Percentiles rank a stretch among this genome's conserved stretches.
phyloP scores from a whole-genome alignment of 2,797 vertebrate species.

The Catharus ustulatus region DNA sequence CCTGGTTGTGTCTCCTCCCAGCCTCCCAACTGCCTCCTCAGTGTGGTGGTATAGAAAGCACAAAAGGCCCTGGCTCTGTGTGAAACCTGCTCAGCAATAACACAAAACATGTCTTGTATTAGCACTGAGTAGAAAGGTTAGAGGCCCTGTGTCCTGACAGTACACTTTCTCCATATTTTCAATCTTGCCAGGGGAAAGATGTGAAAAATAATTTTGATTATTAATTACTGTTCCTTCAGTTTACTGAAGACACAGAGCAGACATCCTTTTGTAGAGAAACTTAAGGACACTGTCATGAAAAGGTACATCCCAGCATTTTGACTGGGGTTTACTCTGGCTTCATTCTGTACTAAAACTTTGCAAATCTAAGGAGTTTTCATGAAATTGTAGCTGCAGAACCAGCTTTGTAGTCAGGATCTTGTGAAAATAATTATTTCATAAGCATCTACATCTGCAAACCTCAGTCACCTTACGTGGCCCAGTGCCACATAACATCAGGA shows the following conservation, averaged over 20 bases:
- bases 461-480: neutral
- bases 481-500: neutral
- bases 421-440: neutral
- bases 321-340: neutral
- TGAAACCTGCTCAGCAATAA: neutral
- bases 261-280: neutral
- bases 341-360: neutral
- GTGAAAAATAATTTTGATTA: neutral
- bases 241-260: neutral
- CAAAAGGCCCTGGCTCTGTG: neutral
- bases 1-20: neutral
- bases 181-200: neutral
- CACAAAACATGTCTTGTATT: neutral
- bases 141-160: neutral
- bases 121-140: neutral
- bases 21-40: rapidly evolving
- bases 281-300: neutral
- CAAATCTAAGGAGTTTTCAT: neutral
- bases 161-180: neutral
- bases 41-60: neutral
- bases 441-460: neutral
- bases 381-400: neutral
- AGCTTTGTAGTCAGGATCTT: neutral
- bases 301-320: neutral
- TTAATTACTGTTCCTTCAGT: neutral